phyloP scores from a whole-genome alignment of 2,888 invertebrate genomes.

The Latrodectus hesperus region DNA sequence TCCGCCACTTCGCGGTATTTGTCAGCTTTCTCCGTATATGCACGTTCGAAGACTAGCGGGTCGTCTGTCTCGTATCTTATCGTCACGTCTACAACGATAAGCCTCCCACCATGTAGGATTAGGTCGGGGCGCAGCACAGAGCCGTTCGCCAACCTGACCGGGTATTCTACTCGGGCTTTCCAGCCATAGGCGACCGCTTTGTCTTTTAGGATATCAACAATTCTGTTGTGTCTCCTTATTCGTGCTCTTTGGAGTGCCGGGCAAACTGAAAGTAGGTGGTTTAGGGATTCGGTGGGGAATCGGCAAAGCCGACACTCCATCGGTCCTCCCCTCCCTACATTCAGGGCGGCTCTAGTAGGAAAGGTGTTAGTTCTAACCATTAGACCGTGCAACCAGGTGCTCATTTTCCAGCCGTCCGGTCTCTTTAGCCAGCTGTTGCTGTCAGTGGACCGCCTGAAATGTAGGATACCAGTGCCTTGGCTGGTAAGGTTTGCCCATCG shows the following conservation, averaged over 20 bases:
- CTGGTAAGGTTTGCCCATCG: not conserved
- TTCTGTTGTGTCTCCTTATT: not conserved
- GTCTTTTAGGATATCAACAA: not conserved
- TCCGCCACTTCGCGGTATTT: not conserved
- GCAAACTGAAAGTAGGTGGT: not conserved
- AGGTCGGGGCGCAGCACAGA: not conserved
- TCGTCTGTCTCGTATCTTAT: not conserved
- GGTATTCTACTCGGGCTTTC: not conserved
- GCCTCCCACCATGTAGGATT: not conserved
- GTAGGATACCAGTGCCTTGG: not conserved
- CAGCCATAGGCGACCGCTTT: not conserved
- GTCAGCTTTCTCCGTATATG: not conserved
- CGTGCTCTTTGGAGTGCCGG: not conserved
- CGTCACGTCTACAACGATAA: not conserved
- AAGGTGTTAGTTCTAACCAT: not conserved
- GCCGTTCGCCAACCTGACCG: not conserved
- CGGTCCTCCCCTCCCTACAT: not conserved
- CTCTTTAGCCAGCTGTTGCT: slow-evolving; percentile 14
- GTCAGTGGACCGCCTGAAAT: not conserved
- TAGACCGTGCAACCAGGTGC: not conserved
- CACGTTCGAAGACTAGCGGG: not conserved
- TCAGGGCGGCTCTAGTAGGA: not conserved
- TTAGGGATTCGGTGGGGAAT: not conserved
- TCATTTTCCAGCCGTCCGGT: not conserved
- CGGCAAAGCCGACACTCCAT: not conserved